These are phyloP conservation scores for Amblyjoppa fuscipennis DNA, from an alignment of 2,888 invertebrate species.

Conservation along the genomic window DNA sequence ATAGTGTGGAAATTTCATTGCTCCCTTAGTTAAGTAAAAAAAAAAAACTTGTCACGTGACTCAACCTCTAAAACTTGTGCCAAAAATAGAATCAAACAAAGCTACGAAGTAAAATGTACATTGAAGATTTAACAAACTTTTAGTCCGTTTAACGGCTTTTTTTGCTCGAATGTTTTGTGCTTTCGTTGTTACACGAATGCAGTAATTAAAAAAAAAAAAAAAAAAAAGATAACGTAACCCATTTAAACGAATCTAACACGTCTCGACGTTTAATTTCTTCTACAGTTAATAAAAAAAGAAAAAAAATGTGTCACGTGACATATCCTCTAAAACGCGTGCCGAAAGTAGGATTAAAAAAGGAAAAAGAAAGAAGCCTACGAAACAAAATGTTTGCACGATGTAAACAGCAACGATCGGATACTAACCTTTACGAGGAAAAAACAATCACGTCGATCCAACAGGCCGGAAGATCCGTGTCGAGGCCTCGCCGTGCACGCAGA, in stretches of 20 bases:
- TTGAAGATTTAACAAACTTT: not conserved
- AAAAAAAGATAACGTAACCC: not conserved
- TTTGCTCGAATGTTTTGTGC: not conserved
- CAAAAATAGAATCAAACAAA: not conserved
- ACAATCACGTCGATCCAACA: slow-evolving; percentile 31
- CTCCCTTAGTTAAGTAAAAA: no score
- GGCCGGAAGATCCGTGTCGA: slow-evolving; percentile 45
- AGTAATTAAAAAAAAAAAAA: not conserved
- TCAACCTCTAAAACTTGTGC: not conserved
- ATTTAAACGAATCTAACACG: no score
- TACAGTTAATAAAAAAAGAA: not conserved
- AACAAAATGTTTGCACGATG: not conserved
- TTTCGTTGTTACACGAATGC: not conserved
- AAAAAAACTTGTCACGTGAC: not conserved
- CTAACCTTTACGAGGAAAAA: slow-evolving; percentile 51
- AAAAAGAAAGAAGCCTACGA: not conserved
- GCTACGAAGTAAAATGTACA: not conserved
- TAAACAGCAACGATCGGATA: slow-evolving; percentile 7
- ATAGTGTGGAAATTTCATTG: not conserved
- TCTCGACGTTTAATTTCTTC: not conserved
- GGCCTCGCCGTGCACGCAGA: slow-evolving; percentile 3
- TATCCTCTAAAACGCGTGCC: not conserved
- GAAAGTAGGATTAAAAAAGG: not conserved
- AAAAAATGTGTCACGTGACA: not conserved
- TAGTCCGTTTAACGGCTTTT: not conserved